phyloP scores from a whole-genome alignment of 2,797 vertebrate genomes.

The Rhinoraja longicauda region DNA sequence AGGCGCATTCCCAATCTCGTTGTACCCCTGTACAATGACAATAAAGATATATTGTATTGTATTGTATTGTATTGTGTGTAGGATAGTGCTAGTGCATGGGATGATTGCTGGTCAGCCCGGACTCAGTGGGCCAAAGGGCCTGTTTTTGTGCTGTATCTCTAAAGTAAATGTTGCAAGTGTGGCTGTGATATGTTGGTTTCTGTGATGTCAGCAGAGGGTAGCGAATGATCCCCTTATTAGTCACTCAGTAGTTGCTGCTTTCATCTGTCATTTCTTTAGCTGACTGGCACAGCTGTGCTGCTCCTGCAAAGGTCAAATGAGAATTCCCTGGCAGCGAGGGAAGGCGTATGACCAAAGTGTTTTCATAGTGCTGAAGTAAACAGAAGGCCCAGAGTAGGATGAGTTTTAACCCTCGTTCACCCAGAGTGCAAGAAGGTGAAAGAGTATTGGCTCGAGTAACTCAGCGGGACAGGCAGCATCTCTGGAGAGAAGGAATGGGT shows the following conservation, averaged over 20 bases:
- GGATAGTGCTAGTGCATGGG: too few species aligned
- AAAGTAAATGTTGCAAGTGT: background rate
- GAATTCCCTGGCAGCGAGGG: slow-evolving; percentile 34
- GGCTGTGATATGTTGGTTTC: slow-evolving; percentile 23
- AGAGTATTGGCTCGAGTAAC: background rate
- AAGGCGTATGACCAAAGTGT: slow-evolving; percentile 35
- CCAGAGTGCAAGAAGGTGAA: background rate
- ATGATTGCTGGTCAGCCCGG: too few species aligned
- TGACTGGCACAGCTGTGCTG: slow-evolving; percentile 37
- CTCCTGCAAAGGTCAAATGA: slow-evolving; percentile 29
- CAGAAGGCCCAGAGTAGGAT: slow-evolving; percentile 4
- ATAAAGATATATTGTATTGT: too few species aligned
- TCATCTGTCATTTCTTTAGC: slow-evolving; percentile 30
- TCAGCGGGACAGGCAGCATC: too few species aligned
- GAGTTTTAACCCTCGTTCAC: slow-evolving; percentile 7
- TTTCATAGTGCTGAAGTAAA: slow-evolving; percentile 36
- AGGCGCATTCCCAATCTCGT: too few species aligned
- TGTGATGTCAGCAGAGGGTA: slow-evolving; percentile 30
- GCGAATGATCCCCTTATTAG: slow-evolving; percentile 36
- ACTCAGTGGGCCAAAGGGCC: too few species aligned
- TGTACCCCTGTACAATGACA: too few species aligned
- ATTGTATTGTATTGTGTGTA: too few species aligned
- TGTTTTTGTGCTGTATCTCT: too few species aligned
- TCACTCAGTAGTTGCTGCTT: slow-evolving; percentile 12
- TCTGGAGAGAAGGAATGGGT: too few species aligned